A percentile compares a stretch with the other conserved stretches of the same genome.
Evolutionary conservation across 2,797 vertebrate species (phyloP).

Genomic region (Syncerus caffer): DNA sequence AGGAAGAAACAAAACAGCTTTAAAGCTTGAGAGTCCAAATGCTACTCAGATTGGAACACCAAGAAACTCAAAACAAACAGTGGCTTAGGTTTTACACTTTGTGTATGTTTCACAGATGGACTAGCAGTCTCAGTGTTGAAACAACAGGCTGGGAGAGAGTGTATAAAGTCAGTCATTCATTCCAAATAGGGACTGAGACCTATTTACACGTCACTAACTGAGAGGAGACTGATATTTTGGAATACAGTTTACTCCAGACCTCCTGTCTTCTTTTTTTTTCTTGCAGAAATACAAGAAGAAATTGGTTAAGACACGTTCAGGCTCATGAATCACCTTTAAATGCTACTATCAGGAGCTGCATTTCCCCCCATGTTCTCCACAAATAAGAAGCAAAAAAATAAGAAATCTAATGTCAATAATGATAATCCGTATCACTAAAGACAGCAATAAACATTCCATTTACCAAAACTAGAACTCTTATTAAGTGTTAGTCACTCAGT

Average conservation of each 20-base stretch:
- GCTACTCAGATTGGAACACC: not conserved
- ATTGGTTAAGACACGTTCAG: not conserved
- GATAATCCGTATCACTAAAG: not conserved
- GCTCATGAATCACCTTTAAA: not conserved
- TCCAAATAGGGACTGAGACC: not conserved
- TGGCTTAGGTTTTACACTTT: not conserved
- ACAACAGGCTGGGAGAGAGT: not conserved
- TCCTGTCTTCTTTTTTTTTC: not conserved
- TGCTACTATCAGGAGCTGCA: not conserved
- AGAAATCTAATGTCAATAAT: not conserved
- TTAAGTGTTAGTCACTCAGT: not conserved
- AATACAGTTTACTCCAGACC: not conserved
- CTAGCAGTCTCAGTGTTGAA: not conserved
- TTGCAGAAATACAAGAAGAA: not conserved
- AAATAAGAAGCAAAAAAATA: not conserved
- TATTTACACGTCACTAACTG: not conserved
- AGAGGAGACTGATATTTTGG: not conserved
- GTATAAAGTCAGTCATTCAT: not conserved
- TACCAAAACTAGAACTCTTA: not conserved
- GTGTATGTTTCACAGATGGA: not conserved
- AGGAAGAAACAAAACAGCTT: slow-evolving; percentile 43
- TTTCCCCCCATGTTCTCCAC: not conserved
- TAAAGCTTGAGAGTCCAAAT: not conserved
- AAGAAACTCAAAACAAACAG: not conserved
- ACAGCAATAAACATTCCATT: not conserved